A percentile compares a stretch with the other conserved stretches of the same genome.
Conservation (phyloP, 2,888 invertebrate species). For the Abscondita cerata region DNA sequence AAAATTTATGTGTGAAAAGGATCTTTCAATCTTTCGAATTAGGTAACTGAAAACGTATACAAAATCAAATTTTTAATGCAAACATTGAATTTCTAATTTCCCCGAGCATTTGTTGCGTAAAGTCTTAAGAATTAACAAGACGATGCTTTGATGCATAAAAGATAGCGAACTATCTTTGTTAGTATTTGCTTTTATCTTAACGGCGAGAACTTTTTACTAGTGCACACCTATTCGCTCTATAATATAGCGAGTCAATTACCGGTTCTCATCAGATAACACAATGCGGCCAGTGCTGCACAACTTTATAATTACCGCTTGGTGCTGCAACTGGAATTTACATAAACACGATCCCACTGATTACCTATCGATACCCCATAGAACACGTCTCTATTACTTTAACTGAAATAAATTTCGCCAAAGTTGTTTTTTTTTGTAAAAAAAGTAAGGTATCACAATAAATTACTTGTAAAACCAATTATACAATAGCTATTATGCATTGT, state of each 20-base stretch:
- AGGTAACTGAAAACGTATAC: no score
- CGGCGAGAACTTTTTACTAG: slow-evolving; percentile 58
- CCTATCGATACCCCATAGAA: slow-evolving; percentile 47
- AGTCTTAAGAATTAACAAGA: slow-evolving; percentile 23
- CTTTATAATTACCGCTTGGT: slow-evolving; percentile 56
- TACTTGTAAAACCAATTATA: neutral
- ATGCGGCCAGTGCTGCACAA: slow-evolving; percentile 53
- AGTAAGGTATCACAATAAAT: neutral
- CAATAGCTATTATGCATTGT: neutral
- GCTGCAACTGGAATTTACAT: slow-evolving; percentile 55
- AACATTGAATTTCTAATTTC: no score
- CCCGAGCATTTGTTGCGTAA: neutral
- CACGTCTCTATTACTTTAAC: slow-evolving; percentile 33
- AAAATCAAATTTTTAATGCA: no score
- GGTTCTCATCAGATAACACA: slow-evolving; percentile 56
- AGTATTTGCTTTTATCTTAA: slow-evolving; percentile 50
- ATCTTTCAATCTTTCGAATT: slow-evolving; percentile 3
- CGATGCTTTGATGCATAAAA: slow-evolving; percentile 21
- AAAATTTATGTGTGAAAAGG: slow-evolving; percentile 18
- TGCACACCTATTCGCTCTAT: slow-evolving; percentile 56
- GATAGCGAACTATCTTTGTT: slow-evolving; percentile 32
- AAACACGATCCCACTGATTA: slow-evolving; percentile 56
- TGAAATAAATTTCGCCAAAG: slow-evolving; percentile 16
- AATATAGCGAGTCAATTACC: slow-evolving; percentile 59
- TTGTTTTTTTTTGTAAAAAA: slow-evolving; percentile 6